phyloP scores from a whole-genome alignment of 1,140 invertebrate genomes.

The Eulimnadia texana region DNA sequence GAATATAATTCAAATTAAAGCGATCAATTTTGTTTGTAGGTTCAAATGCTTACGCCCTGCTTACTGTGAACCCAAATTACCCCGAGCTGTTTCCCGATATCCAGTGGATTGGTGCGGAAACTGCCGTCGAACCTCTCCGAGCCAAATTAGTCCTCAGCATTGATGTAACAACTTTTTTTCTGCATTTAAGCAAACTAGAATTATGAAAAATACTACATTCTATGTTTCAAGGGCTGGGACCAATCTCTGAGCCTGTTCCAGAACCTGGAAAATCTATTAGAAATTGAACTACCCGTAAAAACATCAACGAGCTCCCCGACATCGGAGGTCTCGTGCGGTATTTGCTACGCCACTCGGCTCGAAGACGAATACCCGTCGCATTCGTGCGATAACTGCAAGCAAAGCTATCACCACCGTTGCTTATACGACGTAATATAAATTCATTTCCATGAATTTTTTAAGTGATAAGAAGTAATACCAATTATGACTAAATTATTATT shows the following conservation, averaged over 20 bases:
- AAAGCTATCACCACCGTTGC: not conserved
- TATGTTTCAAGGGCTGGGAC: constrained; percentile 1
- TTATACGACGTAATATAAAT: not conserved
- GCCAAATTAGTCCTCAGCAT: not conserved
- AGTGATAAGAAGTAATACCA: too few relatives aligned
- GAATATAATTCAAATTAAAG: not conserved
- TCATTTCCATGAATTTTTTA: not conserved
- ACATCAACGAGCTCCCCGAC: not conserved
- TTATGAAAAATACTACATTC: too few relatives aligned
- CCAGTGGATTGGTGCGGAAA: not conserved
- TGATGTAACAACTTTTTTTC: not conserved
- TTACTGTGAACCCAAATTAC: not conserved
- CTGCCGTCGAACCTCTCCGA: not conserved
- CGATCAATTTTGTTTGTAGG: not conserved
- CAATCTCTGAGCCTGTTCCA: not conserved
- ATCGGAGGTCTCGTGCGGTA: not conserved
- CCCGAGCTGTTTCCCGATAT: constrained; percentile 6
- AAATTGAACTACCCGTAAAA: not conserved
- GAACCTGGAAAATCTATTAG: not conserved
- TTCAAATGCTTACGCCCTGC: not conserved
- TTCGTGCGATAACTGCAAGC: constrained; percentile 3
- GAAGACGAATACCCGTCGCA: constrained; percentile 5
- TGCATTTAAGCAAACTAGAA: not conserved
- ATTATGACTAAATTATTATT: too few relatives aligned
- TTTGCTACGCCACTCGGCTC: not conserved